Evolutionary conservation across 2,797 vertebrate genomes (phyloP).

Genomic region (Neopelma chrysocephalum): DNA sequence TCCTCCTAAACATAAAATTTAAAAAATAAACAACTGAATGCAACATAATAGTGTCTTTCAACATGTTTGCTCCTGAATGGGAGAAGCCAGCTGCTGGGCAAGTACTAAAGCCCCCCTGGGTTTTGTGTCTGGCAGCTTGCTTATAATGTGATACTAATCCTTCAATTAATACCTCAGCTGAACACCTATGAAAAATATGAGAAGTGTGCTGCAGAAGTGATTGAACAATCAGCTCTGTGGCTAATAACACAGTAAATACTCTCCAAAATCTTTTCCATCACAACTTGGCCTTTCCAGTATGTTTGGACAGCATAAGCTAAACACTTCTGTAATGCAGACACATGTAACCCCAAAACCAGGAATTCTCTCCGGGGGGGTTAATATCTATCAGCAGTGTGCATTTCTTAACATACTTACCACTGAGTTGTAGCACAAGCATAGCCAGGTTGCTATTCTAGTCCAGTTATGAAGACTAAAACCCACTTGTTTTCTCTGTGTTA

Average conservation of each 20-base stretch:
- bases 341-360: neutral
- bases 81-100: neutral
- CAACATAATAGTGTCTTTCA: neutral
- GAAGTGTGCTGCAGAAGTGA: neutral
- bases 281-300: neutral
- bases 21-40: neutral
- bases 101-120: neutral
- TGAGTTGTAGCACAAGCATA: neutral
- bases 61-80: neutral
- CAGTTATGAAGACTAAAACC: neutral
- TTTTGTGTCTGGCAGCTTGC: neutral
- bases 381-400: neutral
- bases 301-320: neutral
- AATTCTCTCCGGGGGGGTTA: accelerated
- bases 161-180: neutral
- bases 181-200: neutral
- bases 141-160: neutral
- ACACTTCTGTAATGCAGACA: neutral
- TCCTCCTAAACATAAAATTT: neutral
- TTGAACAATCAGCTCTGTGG: accelerated
- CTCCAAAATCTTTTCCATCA: neutral
- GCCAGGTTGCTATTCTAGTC: neutral
- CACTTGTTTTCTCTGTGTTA: neutral
- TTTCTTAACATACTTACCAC: neutral
- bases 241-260: neutral